These are phyloP conservation scores for Hippocampus comes DNA, from an alignment of 2,113 vertebrate species.

Conservation along the genomic window DNA sequence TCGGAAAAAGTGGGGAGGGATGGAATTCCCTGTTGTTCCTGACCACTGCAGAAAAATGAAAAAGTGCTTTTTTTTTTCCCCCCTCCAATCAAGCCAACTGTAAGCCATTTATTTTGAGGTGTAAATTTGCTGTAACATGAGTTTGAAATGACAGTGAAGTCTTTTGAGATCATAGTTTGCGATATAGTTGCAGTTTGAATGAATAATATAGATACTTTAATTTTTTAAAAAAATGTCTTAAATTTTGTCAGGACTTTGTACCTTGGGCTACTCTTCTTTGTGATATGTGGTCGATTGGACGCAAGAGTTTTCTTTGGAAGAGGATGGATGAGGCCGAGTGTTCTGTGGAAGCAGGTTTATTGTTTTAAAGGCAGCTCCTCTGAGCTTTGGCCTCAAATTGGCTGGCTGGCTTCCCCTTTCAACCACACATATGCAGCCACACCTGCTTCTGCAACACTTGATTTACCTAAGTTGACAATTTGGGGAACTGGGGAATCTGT, in stretches of 20 bases:
- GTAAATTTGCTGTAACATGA: too few relatives aligned
- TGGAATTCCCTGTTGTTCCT: constrained; percentile 46
- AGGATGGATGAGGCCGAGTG: constrained; percentile 14
- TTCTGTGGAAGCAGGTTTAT: constrained; percentile 39
- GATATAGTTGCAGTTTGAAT: background rate
- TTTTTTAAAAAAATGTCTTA: background rate
- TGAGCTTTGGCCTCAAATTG: constrained; percentile 26
- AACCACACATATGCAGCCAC: constrained; percentile 56
- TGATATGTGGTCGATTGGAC: constrained; percentile 29
- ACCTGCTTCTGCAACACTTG: constrained; percentile 40
- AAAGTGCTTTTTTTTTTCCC: background rate
- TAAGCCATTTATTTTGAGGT: too few relatives aligned
- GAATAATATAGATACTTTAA: background rate
- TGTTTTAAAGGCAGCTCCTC: constrained; percentile 47
- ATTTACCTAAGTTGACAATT: background rate
- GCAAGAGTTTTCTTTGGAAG: constrained; percentile 43
- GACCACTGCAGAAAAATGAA: constrained; percentile 31
- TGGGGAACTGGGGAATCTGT: background rate
- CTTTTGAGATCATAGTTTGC: too few relatives aligned
- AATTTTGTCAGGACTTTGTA: background rate
- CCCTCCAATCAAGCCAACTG: too few relatives aligned
- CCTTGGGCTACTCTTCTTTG: background rate
- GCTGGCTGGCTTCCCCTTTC: constrained; percentile 29
- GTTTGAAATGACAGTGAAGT: too few relatives aligned
- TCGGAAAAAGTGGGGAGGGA: constrained; percentile 12